Conservation (phyloP, 2,113 vertebrate species). For the Connochaetes taurinus region DNA sequence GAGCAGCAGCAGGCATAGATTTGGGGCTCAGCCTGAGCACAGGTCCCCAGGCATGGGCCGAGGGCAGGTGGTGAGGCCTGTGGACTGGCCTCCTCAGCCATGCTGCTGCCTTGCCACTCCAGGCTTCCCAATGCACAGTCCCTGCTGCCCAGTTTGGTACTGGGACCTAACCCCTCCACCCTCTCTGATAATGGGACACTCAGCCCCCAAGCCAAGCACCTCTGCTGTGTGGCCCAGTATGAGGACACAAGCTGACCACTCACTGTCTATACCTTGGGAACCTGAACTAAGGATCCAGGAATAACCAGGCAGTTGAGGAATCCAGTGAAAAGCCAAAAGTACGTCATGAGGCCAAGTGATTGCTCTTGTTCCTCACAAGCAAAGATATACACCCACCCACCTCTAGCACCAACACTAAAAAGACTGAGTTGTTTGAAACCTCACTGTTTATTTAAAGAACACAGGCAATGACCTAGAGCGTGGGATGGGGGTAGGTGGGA, state of each 20-base stretch:
- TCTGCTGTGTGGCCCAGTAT: neutral
- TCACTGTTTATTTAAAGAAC: neutral
- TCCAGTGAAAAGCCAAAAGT: neutral
- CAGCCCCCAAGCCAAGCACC: neutral
- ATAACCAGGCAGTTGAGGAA: neutral
- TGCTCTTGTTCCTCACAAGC: neutral
- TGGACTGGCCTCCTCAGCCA: neutral
- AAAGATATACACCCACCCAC: neutral
- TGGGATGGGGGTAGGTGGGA: neutral
- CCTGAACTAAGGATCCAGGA: neutral
- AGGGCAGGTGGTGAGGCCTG: accelerated
- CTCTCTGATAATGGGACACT: neutral
- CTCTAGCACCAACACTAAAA: neutral
- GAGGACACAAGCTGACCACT: neutral
- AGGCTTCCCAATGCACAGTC: neutral
- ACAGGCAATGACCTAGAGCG: neutral
- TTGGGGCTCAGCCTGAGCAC: neutral
- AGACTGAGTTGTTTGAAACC: neutral
- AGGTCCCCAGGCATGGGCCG: neutral
- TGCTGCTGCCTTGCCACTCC: accelerated
- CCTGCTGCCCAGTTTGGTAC: neutral
- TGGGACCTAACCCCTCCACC: neutral
- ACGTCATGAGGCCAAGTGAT: neutral
- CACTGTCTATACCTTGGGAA: neutral
- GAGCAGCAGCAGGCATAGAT: neutral